Evolutionary conservation across 2,888 invertebrate species (phyloP).

Genomic region (Blastobasis lacticolella): DNA sequence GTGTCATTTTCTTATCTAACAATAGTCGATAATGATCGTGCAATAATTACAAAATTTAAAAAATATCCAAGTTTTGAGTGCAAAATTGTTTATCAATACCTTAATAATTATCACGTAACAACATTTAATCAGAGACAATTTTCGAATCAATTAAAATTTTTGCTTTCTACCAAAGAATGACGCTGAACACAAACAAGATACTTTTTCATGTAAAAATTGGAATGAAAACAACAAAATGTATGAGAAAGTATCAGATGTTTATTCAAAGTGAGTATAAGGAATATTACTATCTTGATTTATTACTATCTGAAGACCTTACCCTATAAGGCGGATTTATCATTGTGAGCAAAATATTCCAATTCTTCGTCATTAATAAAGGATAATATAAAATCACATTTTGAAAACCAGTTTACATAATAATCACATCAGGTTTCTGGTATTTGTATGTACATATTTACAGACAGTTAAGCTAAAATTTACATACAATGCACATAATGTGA

Average conservation of each 20-base stretch:
- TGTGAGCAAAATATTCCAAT: constrained; percentile 38
- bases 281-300: too few relatives aligned
- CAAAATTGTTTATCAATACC: neutral
- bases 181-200: too few relatives aligned
- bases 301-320: neutral
- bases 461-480: neutral
- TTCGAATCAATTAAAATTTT: too few relatives aligned
- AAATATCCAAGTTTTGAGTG: constrained; percentile 1
- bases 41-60: constrained; percentile 10
- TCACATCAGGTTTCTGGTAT: neutral
- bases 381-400: constrained; percentile 8
- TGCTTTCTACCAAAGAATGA: too few relatives aligned
- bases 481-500: constrained; percentile 2
- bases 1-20: constrained; percentile 25
- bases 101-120: neutral
- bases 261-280: too few relatives aligned
- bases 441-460: neutral
- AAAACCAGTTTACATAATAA: too few relatives aligned
- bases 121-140: too few relatives aligned
- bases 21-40: constrained; percentile 15
- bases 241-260: too few relatives aligned
- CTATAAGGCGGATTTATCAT: constrained; percentile 62
- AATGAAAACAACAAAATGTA: too few relatives aligned
- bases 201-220: too few relatives aligned
- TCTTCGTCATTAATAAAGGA: constrained; percentile 3